Percentiles rank a stretch among this genome's conserved stretches.
Evolutionary conservation across 2,888 invertebrate species (phyloP).

Genomic region (Synanthedon tipuliformis): DNA sequence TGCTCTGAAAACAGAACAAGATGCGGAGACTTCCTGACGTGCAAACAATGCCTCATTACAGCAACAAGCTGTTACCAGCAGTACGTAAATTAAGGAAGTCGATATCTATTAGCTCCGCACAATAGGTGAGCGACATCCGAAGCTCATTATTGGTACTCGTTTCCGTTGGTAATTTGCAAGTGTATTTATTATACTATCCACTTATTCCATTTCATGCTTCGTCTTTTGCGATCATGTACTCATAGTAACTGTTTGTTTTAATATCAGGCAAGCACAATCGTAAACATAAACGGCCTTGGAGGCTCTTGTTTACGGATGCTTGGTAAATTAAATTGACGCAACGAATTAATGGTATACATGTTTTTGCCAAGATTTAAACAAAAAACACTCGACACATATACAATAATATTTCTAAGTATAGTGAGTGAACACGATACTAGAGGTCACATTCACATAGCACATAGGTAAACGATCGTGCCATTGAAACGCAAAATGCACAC

Average conservation of each 20-base stretch:
- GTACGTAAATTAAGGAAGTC: constrained; percentile 61
- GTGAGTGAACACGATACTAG: background rate
- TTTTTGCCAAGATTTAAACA: background rate
- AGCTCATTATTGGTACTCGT: constrained; percentile 64
- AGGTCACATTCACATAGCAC: background rate
- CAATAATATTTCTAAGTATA: background rate
- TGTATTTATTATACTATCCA: constrained; percentile 32
- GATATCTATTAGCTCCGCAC: constrained; percentile 67
- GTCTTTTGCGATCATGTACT: background rate
- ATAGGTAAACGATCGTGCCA: background rate
- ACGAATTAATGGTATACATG: background rate
- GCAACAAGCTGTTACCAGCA: constrained; percentile 45
- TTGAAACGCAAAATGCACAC: constrained; percentile 11
- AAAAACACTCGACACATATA: background rate
- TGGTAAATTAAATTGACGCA: constrained; percentile 35
- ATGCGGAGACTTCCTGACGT: constrained; percentile 35
- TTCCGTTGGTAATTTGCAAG: constrained; percentile 63
- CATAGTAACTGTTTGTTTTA: background rate
- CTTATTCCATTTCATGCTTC: background rate
- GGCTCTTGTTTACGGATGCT: constrained; percentile 52
- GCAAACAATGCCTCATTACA: constrained; percentile 59
- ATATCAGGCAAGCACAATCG: constrained; percentile 23
- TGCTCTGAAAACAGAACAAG: constrained; percentile 46
- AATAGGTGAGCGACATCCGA: constrained; percentile 71
- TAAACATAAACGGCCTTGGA: constrained; percentile 53